Evolutionary conservation across 2,113 vertebrate genomes (phyloP), one percentile per base, ranked within the genome.

Genomic region (Corythornis madagascariensis): DNA sequence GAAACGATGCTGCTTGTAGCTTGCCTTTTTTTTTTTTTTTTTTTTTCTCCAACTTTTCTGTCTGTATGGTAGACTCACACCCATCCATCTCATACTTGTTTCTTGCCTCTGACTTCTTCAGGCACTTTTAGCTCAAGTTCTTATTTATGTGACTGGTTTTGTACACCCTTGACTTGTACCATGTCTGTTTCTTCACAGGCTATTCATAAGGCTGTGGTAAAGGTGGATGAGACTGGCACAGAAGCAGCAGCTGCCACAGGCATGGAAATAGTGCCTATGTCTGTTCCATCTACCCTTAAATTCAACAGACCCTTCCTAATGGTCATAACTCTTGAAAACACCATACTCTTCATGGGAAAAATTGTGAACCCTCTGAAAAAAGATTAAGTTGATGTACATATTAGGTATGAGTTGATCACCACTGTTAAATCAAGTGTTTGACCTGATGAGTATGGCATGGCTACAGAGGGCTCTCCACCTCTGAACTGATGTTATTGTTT

Each of bases 141-240:
- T 66, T 88, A 16, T 64, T 88, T 40, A 73, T 10, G 6, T 66
- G 57, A 43, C 38, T 56, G 13, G 10, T 83, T 90, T 75, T 81
- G 10, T 53, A 72, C 18, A 11, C 14, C 7, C 3, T 60, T 94
- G 88, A 92, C 61, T 57, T 81, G 40, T 92, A 91, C 85, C 52
- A 22, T 72, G 10, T 94, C 43, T 71, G 14, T 92, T 94, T 94
- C 35, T 96, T 96, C 48, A 72, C 95, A 99, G 99, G 98, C 97
- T 13, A 83, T 98, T 65, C 99, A 99, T 89, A 92, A 98, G 96
- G 99, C 98, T 7, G 97, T 98, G 74, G 93, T 99, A 89, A 98
- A 97, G 14, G 97, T 99, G 75, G 98, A 99, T 26, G 99, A 99
- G 97, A 98, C 96, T 18, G 99, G 99, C 22, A 98, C 98, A 0